Evolutionary conservation across 2,797 vertebrate genomes (phyloP).

Genomic region (Silurus aristotelis): DNA sequence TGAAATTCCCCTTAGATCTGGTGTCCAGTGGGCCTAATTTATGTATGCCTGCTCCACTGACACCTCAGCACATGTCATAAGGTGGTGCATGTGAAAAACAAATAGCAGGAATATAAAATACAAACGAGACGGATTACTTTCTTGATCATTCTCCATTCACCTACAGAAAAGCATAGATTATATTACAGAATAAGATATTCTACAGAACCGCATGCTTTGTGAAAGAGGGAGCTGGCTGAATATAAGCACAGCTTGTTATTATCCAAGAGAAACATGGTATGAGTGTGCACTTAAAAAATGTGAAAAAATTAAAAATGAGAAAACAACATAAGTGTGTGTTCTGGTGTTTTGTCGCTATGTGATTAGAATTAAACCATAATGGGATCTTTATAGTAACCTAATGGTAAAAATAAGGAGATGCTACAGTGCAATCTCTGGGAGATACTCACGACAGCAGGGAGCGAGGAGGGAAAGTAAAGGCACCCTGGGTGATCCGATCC

Average conservation of each 20-base stretch:
- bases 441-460: slow-evolving; percentile 78
- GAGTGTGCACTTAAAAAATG: not conserved
- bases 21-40: not conserved
- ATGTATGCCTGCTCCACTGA: not conserved
- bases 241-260: not conserved
- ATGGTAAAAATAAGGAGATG: not conserved
- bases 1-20: not conserved
- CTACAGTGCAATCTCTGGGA: not conserved
- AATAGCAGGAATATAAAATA: not conserved
- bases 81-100: not conserved
- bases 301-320: not conserved
- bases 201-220: not conserved
- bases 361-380: not conserved
- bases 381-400: not conserved
- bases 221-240: not conserved
- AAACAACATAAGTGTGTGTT: not conserved
- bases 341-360: not conserved
- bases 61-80: not conserved
- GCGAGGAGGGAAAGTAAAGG: slow-evolving; percentile 75
- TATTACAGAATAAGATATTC: not conserved
- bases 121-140: not conserved
- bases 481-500: slow-evolving; percentile 72
- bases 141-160: not conserved
- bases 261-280: not conserved
- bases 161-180: not conserved